These are phyloP conservation scores for Drosophila suboccidentalis DNA, from an alignment of 2,888 invertebrate genomes.

Conservation along the genomic window DNA sequence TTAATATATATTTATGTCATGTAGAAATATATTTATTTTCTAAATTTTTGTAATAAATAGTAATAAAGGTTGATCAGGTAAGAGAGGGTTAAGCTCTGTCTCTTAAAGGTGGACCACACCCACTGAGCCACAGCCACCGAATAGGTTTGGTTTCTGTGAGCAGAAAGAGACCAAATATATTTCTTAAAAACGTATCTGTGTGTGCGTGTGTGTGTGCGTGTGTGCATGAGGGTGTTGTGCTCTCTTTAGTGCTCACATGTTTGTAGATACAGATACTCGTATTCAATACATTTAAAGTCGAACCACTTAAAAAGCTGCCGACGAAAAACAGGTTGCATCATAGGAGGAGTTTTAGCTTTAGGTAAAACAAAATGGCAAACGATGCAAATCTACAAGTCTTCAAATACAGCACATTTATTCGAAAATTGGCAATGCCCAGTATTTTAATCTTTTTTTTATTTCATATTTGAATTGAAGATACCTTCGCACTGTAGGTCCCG, in stretches of 20 bases:
- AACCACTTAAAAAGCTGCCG: slow-evolving; percentile 25
- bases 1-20: no score
- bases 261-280: slow-evolving; percentile 5
- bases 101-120: slow-evolving; percentile 5
- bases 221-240: slow-evolving; percentile 4
- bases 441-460: no score
- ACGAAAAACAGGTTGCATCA: slow-evolving; percentile 45
- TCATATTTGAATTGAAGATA: no score
- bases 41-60: neutral
- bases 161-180: slow-evolving; percentile 14
- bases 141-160: neutral
- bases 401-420: slow-evolving; percentile 2
- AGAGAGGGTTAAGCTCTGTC: slow-evolving; percentile 11
- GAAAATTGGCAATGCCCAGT: neutral
- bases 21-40: no score
- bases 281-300: slow-evolving; percentile 41
- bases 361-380: slow-evolving; percentile 45
- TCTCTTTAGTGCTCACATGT: slow-evolving; percentile 27
- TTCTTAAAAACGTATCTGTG: slow-evolving; percentile 1
- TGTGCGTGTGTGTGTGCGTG: neutral
- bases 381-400: neutral
- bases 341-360: slow-evolving; percentile 47
- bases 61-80: neutral
- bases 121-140: neutral
- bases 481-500: no score